Percentiles rank a stretch among this genome's conserved stretches.
Evolutionary conservation across 2,113 vertebrate genomes (phyloP).

Genomic region (Hyla sarda): DNA sequence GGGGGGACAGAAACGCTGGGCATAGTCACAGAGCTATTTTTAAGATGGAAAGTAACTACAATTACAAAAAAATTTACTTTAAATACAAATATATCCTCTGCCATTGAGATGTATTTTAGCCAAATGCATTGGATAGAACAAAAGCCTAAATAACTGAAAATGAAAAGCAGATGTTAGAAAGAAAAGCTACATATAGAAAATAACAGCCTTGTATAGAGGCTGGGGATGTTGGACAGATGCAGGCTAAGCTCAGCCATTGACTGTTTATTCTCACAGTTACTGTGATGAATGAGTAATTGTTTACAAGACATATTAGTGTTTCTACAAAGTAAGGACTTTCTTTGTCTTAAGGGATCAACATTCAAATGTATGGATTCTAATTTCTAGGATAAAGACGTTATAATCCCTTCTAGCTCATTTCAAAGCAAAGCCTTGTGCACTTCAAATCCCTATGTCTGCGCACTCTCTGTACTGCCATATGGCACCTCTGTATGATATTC

Average conservation of each 20-base stretch:
- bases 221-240: conserved; percentile 16
- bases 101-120: conserved; percentile 50
- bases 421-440: too few relatives aligned
- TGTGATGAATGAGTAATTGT: conserved; percentile 34
- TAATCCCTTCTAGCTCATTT: too few relatives aligned
- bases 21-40: conserved; percentile 20
- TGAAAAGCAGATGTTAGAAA: conserved; percentile 53
- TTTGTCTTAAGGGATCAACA: neutral
- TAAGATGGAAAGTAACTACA: conserved; percentile 45
- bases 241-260: neutral
- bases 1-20: neutral
- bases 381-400: too few relatives aligned
- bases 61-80: conserved; percentile 50
- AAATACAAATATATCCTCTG: conserved; percentile 51
- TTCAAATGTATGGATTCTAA: neutral
- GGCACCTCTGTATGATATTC: too few relatives aligned
- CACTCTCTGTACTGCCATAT: too few relatives aligned
- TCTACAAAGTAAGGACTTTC: too few relatives aligned
- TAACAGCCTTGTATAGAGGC: conserved; percentile 3
- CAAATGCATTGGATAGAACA: conserved; percentile 52
- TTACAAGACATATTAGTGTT: neutral
- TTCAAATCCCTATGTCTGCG: too few relatives aligned
- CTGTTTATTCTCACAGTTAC: conserved; percentile 44
- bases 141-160: conserved; percentile 48
- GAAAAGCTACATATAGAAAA: conserved; percentile 36